Evolutionary conservation across 2,113 vertebrate genomes (phyloP), one percentile per base, ranked within the genome.

Genomic region (Melanerpes formicivorus): DNA sequence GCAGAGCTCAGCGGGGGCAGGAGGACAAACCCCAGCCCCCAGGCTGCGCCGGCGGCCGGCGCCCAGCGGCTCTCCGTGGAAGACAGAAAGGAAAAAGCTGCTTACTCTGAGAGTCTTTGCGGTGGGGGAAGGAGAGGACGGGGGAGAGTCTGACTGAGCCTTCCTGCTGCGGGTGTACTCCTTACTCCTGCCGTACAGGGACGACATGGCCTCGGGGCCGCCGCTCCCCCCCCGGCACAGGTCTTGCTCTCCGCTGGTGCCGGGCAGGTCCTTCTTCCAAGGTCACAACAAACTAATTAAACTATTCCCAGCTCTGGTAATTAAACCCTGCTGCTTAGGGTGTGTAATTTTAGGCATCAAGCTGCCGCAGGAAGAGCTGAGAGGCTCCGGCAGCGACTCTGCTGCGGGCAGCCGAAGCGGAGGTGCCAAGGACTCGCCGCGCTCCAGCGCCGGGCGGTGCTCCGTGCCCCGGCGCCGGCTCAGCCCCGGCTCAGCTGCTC

Each of bases 81-180:
- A 89, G 15, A 96, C n/a, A 60, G 80, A 97, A 96, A 97, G 86
- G 93, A 97, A 97, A 97, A 96, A 56, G 87, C 94, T 95, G 97
- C 99, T 99, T 99, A 99, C 99, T 98, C 98, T 98, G 97, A 98
- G 98, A 5, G 98, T 98, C 98, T 99, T 99, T 97, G 98, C 98
- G 59, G 98, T 98, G 65, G 98, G 98, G 95, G 99, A 99, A 79
- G 99, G 98, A 93, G 98, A 99, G 59, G 98, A 98, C 1, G 99
- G 99, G 60, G 99, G 98, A 37, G 98, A 99, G 67, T 99, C 99
- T 83, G 98, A 98, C 96, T 99, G 95, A 66, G 99, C 98, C 96
- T 98, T 99, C 97, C 98, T 98, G 97, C 97, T 98, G 92, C 98
- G 98, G 50, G 98, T 97, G 63, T 98, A 98, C 19, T 99, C 99